These are phyloP conservation scores for Cheumatopsyche charites DNA, from an alignment of 1,140 invertebrate species.

Conservation along the genomic window DNA sequence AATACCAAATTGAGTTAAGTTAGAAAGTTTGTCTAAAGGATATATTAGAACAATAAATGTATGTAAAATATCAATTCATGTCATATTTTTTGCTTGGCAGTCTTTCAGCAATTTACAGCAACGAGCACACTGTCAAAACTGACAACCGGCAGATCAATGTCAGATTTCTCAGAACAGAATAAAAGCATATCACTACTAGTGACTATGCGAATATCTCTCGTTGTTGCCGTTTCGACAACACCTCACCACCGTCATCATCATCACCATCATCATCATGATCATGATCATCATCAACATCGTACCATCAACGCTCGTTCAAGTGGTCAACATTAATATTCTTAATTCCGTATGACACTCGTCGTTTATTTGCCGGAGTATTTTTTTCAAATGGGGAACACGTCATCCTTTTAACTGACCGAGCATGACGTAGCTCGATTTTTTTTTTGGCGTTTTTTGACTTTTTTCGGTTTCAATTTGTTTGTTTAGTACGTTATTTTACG, in stretches of 20 bases:
- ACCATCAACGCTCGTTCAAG: background rate
- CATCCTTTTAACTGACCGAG: slow-evolving; percentile 25
- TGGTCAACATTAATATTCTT: slow-evolving; percentile 21
- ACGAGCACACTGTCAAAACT: slow-evolving; percentile 12
- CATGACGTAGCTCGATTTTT: slow-evolving; percentile 15
- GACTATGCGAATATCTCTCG: too few species aligned
- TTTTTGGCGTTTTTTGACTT: too few species aligned
- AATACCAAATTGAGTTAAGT: too few species aligned
- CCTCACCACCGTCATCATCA: too few species aligned
- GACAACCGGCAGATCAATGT: slow-evolving; percentile 4
- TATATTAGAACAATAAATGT: too few species aligned
- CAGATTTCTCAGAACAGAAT: background rate
- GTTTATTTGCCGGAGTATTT: slow-evolving; percentile 10
- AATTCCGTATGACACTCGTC: slow-evolving; percentile 21
- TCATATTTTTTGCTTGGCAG: too few species aligned
- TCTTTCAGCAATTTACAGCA: too few species aligned
- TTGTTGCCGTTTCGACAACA: too few species aligned
- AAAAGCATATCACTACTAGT: background rate
- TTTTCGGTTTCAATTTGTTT: too few species aligned
- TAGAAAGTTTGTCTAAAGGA: too few species aligned
- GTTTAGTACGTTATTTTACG: too few species aligned
- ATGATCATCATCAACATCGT: background rate
- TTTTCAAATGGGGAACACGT: background rate
- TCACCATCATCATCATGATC: background rate
- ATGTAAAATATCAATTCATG: too few species aligned